Evolutionary conservation across 2,113 vertebrate species (phyloP).

Genomic region (Microcebus jonahi): DNA sequence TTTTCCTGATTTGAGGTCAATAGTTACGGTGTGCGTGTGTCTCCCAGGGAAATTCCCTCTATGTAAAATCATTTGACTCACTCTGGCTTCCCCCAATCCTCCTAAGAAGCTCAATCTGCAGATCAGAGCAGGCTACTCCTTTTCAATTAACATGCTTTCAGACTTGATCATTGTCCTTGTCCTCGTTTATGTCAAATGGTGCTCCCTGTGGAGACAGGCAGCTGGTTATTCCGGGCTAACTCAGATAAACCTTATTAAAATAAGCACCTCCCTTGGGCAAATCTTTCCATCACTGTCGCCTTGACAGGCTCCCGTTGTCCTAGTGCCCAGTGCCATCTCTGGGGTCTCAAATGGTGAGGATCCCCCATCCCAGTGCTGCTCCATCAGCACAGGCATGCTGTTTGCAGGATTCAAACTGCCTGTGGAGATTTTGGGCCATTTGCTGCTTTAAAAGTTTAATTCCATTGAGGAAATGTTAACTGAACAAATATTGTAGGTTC

Average conservation of each 20-base stretch:
- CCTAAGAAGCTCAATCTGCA: conserved; percentile 55
- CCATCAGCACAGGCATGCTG: not conserved
- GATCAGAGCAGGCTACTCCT: conserved; percentile 62
- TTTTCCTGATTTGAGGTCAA: conserved; percentile 69
- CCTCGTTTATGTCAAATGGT: conserved; percentile 63
- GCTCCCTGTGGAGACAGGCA: conserved; percentile 56
- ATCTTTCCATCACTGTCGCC: conserved; percentile 34
- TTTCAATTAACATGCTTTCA: conserved; percentile 78
- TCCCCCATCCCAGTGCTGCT: not conserved
- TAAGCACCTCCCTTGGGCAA: conserved; percentile 1
- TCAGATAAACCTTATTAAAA: conserved; percentile 61
- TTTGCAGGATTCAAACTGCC: not conserved
- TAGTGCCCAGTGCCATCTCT: not conserved
- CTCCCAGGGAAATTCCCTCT: conserved; percentile 37
- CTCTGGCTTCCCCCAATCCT: conserved; percentile 30
- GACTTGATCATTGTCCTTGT: conserved; percentile 68
- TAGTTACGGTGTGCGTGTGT: not conserved
- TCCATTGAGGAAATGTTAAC: not conserved
- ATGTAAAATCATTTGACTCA: conserved; percentile 53
- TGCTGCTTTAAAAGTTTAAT: conserved; percentile 10
- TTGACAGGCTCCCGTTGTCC: not conserved
- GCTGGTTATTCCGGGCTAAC: conserved; percentile 62
- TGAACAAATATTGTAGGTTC: not conserved
- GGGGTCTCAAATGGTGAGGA: not conserved
- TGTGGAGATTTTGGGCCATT: not conserved